Percentiles rank a stretch among this genome's conserved stretches.
These are phyloP conservation scores for Lycocorax pyrrhopterus DNA, from an alignment of 2,113 vertebrate genomes.

Conservation along the genomic window DNA sequence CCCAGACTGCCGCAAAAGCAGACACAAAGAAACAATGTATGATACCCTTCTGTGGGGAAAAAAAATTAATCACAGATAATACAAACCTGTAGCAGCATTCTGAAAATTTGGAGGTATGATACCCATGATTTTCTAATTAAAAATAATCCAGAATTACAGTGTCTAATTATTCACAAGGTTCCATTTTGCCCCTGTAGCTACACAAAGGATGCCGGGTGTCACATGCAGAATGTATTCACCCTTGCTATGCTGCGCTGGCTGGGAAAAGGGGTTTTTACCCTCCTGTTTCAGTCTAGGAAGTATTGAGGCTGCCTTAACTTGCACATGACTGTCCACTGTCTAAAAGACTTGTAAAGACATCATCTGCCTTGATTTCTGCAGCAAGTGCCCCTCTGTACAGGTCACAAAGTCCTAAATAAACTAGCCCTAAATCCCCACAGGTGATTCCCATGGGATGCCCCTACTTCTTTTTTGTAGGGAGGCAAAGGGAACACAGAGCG, in stretches of 20 bases:
- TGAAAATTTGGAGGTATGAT: not conserved
- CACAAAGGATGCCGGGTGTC: not conserved
- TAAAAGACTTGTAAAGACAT: not conserved
- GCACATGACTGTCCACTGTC: not conserved
- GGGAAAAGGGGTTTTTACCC: not conserved
- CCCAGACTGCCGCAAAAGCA: not conserved
- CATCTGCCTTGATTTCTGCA: not conserved
- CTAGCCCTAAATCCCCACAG: not conserved
- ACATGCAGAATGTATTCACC: not conserved
- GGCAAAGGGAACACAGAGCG: not conserved
- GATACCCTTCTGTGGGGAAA: not conserved
- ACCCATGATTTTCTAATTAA: not conserved
- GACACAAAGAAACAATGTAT: not conserved
- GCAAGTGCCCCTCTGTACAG: not conserved
- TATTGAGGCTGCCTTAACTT: not conserved
- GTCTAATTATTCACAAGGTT: not conserved
- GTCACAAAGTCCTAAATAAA: not conserved
- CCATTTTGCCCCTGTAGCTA: not conserved
- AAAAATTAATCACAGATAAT: not conserved
- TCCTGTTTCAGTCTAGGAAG: not conserved
- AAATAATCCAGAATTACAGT: not conserved
- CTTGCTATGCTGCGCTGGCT: not conserved
- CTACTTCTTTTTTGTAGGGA: not conserved
- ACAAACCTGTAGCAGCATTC: not conserved
- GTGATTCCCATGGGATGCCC: rapidly evolving